These are phyloP conservation scores for Plotosus lineatus DNA, from an alignment of 2,113 vertebrate genomes.

Conservation along the genomic window DNA sequence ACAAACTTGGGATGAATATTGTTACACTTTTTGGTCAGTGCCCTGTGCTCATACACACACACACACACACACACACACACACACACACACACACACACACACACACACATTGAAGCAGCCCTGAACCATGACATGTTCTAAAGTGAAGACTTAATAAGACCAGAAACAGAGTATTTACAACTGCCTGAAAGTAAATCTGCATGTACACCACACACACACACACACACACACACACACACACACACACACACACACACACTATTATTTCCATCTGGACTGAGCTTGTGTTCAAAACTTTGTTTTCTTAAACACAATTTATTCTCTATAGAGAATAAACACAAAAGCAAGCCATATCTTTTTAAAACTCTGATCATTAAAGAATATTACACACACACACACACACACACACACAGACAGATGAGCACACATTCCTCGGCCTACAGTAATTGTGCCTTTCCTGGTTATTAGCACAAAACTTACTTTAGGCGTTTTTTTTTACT, in stretches of 20 bases:
- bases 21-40: too few species aligned
- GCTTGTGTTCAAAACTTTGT: conserved; percentile 67
- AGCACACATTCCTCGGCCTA: not conserved
- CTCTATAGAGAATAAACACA: conserved; percentile 60
- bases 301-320: conserved; percentile 66
- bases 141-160: conserved; percentile 39
- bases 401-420: not conserved
- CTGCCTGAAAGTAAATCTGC: conserved; percentile 29
- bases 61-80: too few species aligned
- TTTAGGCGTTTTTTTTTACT: conserved; percentile 5
- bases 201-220: not conserved
- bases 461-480: conserved; percentile 16
- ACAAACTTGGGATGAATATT: too few species aligned
- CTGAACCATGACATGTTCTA: conserved; percentile 21
- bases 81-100: not conserved
- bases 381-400: conserved; percentile 38
- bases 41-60: too few species aligned
- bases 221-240: conserved; percentile 14
- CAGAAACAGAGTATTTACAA: conserved; percentile 34
- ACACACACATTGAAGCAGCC: conserved; percentile 1
- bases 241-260: conserved; percentile 16
- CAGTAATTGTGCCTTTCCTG: not conserved
- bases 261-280: conserved; percentile 68
- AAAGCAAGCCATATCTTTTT: conserved; percentile 57
- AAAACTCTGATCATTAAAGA: conserved; percentile 56